phyloP scores from a whole-genome alignment of 2,113 vertebrate species.

The Arothron firmamentum region DNA sequence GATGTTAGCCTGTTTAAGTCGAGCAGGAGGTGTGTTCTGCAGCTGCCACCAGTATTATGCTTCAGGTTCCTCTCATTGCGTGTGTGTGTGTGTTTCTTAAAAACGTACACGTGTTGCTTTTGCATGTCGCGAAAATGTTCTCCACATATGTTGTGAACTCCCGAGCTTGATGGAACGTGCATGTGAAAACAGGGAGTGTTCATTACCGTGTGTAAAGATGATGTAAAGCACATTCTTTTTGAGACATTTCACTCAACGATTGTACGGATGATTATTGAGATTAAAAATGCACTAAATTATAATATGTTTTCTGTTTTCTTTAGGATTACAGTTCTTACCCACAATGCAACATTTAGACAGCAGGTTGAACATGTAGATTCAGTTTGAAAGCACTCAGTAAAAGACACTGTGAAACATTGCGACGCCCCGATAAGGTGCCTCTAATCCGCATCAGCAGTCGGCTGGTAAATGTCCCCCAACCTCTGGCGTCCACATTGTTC shows the following conservation, averaged over 20 bases:
- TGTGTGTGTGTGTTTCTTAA: constrained; percentile 32
- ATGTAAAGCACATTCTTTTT: constrained; percentile 57
- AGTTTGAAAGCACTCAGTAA: constrained; percentile 6
- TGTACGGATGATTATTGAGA: constrained; percentile 56
- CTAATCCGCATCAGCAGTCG: constrained; percentile 70
- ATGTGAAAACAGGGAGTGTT: constrained; percentile 41
- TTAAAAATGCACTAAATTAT: constrained; percentile 68
- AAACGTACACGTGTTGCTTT: constrained; percentile 39
- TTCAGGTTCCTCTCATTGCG: constrained; percentile 22
- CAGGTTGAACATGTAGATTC: background rate
- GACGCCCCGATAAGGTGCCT: constrained; percentile 63
- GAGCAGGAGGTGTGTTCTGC: constrained; percentile 14
- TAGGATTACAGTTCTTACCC: background rate
- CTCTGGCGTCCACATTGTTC: constrained; percentile 70
- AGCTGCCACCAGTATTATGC: constrained; percentile 33
- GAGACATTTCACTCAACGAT: constrained; percentile 38
- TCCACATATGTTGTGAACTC: constrained; percentile 43
- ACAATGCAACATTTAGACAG: constrained; percentile 6
- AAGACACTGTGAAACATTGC: constrained; percentile 24
- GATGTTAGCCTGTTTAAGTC: constrained; percentile 27
- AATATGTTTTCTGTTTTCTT: constrained; percentile 9
- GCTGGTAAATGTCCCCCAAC: constrained; percentile 64
- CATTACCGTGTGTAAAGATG: constrained; percentile 44
- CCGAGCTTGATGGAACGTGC: constrained; percentile 36
- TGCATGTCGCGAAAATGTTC: constrained; percentile 42